These are phyloP conservation scores for Petrocephalus zakoni DNA, from an alignment of 2,113 vertebrate genomes.

Conservation along the genomic window DNA sequence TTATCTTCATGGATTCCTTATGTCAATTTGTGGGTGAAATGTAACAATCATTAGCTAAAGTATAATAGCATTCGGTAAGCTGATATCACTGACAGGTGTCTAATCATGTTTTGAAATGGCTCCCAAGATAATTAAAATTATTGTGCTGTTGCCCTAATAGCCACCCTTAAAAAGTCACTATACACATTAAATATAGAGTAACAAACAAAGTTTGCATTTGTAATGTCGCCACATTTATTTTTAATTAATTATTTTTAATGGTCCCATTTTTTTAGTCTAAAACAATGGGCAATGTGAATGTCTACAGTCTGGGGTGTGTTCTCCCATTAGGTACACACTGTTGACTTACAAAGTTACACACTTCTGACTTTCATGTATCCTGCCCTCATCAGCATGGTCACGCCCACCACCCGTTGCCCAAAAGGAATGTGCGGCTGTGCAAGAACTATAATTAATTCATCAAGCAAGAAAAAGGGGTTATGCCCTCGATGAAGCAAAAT, in stretches of 20 bases:
- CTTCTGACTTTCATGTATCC: not conserved
- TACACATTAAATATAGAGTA: slow-evolving; percentile 57
- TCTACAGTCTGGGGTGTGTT: not conserved
- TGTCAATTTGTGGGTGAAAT: slow-evolving; percentile 66
- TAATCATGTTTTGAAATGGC: slow-evolving; percentile 78
- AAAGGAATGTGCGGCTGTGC: not conserved
- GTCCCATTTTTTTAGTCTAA: not conserved
- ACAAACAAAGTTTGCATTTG: slow-evolving; percentile 34
- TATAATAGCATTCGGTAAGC: slow-evolving; percentile 59
- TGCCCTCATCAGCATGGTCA: not conserved
- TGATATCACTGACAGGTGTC: slow-evolving; percentile 69
- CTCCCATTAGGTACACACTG: not conserved
- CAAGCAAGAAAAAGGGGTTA: not conserved
- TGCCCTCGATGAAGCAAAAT: not conserved
- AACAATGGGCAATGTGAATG: not conserved
- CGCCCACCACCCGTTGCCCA: not conserved
- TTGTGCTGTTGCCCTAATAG: slow-evolving; percentile 71
- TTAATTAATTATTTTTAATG: not conserved
- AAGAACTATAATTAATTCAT: not conserved
- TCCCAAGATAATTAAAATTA: slow-evolving; percentile 67
- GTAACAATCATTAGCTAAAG: slow-evolving; percentile 61
- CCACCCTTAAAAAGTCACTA: slow-evolving; percentile 66
- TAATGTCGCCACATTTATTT: slow-evolving; percentile 24
- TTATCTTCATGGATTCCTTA: slow-evolving; percentile 52
- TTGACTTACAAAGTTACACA: not conserved